Percentiles rank a stretch among this genome's conserved stretches.
phyloP scores from a whole-genome alignment of 2,797 vertebrate genomes.

The Heteromormyrus szaboi region DNA sequence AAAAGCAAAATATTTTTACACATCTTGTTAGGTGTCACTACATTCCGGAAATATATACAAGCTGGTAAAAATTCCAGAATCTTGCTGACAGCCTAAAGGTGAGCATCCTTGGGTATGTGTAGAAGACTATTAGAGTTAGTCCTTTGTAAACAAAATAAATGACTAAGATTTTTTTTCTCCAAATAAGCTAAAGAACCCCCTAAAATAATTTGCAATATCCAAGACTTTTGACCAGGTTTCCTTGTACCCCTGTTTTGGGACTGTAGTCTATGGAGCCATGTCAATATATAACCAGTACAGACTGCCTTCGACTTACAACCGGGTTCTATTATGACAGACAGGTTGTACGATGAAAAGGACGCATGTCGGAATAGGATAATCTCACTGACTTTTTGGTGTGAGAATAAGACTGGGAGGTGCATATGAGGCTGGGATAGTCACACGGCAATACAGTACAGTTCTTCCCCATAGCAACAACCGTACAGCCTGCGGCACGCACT shows the following conservation, averaged over 20 bases:
- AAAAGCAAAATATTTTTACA: slow-evolving; percentile 11
- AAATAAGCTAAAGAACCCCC: neutral
- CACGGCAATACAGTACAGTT: neutral
- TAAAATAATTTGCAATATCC: neutral
- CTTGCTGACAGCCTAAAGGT: neutral
- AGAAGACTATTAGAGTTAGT: neutral
- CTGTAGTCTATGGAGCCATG: neutral
- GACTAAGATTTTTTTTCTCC: neutral
- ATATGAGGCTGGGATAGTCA: neutral
- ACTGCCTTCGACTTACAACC: neutral
- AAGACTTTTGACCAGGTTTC: neutral
- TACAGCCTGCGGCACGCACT: neutral
- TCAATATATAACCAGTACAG: neutral
- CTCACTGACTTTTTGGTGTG: neutral
- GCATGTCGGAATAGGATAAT: neutral
- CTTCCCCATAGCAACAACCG: neutral
- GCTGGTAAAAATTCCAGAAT: neutral
- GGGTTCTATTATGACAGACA: neutral
- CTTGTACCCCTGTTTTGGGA: neutral
- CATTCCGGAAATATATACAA: slow-evolving; percentile 10
- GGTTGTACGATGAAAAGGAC: neutral
- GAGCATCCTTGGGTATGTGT: neutral
- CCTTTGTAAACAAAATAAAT: neutral
- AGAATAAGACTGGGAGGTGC: neutral
- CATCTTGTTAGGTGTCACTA: neutral